Base-by-base conservation (phyloP, 2,888 invertebrate species). In the Drosophila monieri region DNA sequence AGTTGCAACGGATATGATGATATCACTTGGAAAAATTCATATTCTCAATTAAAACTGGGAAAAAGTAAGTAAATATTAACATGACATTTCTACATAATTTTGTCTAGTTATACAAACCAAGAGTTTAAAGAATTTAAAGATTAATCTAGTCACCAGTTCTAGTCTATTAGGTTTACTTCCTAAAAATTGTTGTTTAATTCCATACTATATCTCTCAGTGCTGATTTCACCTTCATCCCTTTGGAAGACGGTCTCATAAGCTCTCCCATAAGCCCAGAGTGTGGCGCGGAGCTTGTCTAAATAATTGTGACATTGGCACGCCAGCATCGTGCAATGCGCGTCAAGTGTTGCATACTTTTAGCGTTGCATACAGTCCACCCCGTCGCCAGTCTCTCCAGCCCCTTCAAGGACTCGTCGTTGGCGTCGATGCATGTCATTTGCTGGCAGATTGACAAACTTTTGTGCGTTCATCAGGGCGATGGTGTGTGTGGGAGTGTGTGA, bases 261-360 rank as follows among this genome's bases (percentile, higher is more conserved):
- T 48, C 46, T 43, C 61, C 39, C 27, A 30, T 54, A 21, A 14
- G 47, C 47, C 10, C 46, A 1, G 25, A 18, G 25, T 18, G 49
- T 23, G 12, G 14, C 5, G 25, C 15, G 23, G 21, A 47, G 68
- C 47, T 46, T 66, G 55, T 76, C 70, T 78, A 86, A 88, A 88
- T 84, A 84, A 84, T 84, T 84, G 87, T 86, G 85, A 88, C 85
- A 86, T 85, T 88, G 81, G 69, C 80, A 74, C 71, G 71, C 66
- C 65, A 74, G 57, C 66, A 46, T 39, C 57, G 49, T 65, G 64
- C 58, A 55, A 49, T 61, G 59, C 53, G 59, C 68, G 67, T 76
- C 85, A 67, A 80, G 81, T 87, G 76, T 76, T 80, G 76, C 78
- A 86, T 73, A 76, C 78, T 88, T 73, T 87, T 60, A 70, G 72